Evolutionary conservation across 1,140 invertebrate species (phyloP), one percentile per base, ranked within the genome.

Genomic region (Ostrea edulis): DNA sequence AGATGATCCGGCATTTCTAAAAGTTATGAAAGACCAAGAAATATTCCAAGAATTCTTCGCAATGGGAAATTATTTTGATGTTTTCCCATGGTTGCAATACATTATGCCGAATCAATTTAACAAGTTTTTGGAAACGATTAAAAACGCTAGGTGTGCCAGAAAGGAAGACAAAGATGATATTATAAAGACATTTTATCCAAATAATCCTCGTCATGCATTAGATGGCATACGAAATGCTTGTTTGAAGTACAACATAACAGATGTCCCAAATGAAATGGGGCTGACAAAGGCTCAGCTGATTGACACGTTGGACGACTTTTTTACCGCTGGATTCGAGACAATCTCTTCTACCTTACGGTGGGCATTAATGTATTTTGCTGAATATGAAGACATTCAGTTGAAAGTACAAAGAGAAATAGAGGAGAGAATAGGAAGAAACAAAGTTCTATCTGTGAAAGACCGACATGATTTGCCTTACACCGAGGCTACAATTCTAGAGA

Each of bases 311-410:
- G 62, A 83, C n/a, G 98, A 98, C n/a, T 94, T 95, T 87, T 97
- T 98, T 92, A 97, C 98, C 0, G 98, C 98, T 58, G 97, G 97
- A 0, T 96, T 97, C 25, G 98, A 99, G 92, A 98, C 98, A 0
- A 97, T 97, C 0, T 94, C 97, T 52, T 96, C 97, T 0, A 97
- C 97, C 0, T 93, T 98, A 20, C 96, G 97, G 14, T 90, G 90
- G 90, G 58, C 81, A 3, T 84, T 91, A 17, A 22, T 89, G 71
- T 82, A 84, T 17, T 65, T 91, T 44, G 82, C 86, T n/a, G 82
- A 81, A 25, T 85, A 85, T 55, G 87, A 87, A 58, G 51, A 88
- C 5, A 62, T 89, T n/a, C 90, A 91, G 55, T 22, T 44, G 25
- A 88, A 82, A 83, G 71, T 86, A 0, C 88, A 83, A n/a, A 44